Evolutionary conservation across 2,888 invertebrate species (phyloP).

Genomic region (Cataglyphis cursor): DNA sequence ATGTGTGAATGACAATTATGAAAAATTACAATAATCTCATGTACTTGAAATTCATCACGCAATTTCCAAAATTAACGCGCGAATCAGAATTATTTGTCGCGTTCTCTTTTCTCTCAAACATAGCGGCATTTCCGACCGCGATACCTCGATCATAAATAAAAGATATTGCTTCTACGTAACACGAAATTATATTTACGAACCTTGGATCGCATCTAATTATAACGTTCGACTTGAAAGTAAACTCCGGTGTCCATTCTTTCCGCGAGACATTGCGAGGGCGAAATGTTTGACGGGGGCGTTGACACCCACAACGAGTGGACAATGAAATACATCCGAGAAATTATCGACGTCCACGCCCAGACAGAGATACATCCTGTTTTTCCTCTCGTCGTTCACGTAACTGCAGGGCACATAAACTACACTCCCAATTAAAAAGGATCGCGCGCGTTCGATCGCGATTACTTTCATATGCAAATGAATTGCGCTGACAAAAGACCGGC

Average conservation of each 20-base stretch:
- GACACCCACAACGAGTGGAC: conserved; percentile 82
- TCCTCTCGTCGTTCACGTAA: conserved; percentile 44
- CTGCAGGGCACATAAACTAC: conserved; percentile 44
- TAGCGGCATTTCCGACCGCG: not conserved
- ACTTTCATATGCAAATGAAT: conserved; percentile 30
- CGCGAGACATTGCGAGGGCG: conserved; percentile 67
- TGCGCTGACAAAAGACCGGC: not conserved
- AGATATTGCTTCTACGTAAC: conserved; percentile 51
- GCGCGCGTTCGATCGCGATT: conserved; percentile 26
- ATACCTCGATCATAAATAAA: conserved; percentile 59
- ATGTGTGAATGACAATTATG: not conserved
- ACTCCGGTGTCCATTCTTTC: conserved; percentile 40
- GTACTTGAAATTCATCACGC: not conserved
- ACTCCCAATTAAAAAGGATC: conserved; percentile 59
- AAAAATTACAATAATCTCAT: not conserved
- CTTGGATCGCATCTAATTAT: conserved; percentile 71
- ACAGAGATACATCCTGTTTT: conserved; percentile 69
- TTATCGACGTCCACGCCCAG: conserved; percentile 78
- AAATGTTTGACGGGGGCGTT: conserved; percentile 83
- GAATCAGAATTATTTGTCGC: not conserved
- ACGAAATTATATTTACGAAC: conserved; percentile 70
- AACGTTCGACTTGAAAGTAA: conserved; percentile 62
- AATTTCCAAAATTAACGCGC: conserved; percentile 11
- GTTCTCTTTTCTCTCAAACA: not conserved
- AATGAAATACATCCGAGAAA: conserved; percentile 77